Conservation (phyloP, 2,797 vertebrate species). For the Pseudochaenichthys georgianus region DNA sequence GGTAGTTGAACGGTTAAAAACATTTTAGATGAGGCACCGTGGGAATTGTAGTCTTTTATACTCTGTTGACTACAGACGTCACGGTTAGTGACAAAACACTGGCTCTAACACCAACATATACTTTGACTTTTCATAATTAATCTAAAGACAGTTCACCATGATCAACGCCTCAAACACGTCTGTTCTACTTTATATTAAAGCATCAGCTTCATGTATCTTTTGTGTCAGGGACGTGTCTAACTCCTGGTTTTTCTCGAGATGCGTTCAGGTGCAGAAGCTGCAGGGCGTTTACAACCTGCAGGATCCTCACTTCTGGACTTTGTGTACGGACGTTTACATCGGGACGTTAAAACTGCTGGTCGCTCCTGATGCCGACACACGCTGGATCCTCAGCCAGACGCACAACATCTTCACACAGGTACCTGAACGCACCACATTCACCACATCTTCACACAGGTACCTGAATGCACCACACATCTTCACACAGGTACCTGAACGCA, state of each 20-base stretch:
- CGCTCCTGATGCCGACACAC: conserved; percentile 94
- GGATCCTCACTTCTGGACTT: conserved; percentile 98
- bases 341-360: conserved; percentile 95
- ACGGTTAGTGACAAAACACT: no score
- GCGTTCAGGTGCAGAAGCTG: conserved; percentile 93
- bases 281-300: conserved; percentile 97
- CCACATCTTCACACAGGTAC: conserved; percentile 97
- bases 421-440: conserved; percentile 28
- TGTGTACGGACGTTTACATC: conserved; percentile 95
- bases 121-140: no score
- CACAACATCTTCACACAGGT: conserved; percentile 99
- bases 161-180: no score
- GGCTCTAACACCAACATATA: no score
- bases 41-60: no score
- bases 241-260: neutral
- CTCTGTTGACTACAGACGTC: no score
- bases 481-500: conserved; percentile 85
- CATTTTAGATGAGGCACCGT: no score
- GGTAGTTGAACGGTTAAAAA: no score
- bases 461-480: conserved; percentile 1
- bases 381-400: conserved; percentile 98
- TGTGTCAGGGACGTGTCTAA: neutral
- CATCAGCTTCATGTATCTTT: no score
- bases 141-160: no score
- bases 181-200: no score